Base-by-base conservation (phyloP, 2,797 vertebrate species). In the Furcifer pardalis region DNA sequence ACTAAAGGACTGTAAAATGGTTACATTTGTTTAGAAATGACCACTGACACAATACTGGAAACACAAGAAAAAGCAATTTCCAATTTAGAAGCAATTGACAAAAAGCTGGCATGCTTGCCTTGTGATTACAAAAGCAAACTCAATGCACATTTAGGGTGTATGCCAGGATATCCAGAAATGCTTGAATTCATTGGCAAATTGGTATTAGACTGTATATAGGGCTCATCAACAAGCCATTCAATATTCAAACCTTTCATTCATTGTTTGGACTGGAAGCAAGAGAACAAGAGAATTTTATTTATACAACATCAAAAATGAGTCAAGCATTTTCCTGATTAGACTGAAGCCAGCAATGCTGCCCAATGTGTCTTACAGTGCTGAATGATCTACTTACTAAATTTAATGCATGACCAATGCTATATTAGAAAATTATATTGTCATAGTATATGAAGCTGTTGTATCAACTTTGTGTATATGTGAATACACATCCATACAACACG, bases 11-110 rank as follows among this genome's bases (percentile, higher is more conserved):
- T 85, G 82, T 91, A 87, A 91, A 93, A 40, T 32, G 73, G n/a
- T 81, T 89, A 66, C 60, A 25, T 9, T 2, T 88, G 49, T 37
- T 91, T 92, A 87, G 23, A 5, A 86, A 92, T 86, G 90, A 91
- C 87, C 84, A 88, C 2, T 83, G 77, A 27, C 90, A 62, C 3
- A 60, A 30, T 30, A 86, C 82, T 35, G 92, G 35, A 30, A 81
- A 65, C 87, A 52, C 71, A 87, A 91, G n/a, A 27, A 37, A 40
- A 63, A 37, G 69, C 1, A 60, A 35, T 21, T 82, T 86, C 74
- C 27, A 74, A 7, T 89, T 89, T 79, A 87, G 92, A 75, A 92
- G 72, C 86, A 92, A 92, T 90, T 87, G 35, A 89, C 69, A 77
- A 65, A 89, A 84, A 91, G 49, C 7, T 76, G 71, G 37, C 37